These are phyloP conservation scores for Bombycilla garrulus DNA, from an alignment of 2,113 vertebrate genomes.

Conservation along the genomic window DNA sequence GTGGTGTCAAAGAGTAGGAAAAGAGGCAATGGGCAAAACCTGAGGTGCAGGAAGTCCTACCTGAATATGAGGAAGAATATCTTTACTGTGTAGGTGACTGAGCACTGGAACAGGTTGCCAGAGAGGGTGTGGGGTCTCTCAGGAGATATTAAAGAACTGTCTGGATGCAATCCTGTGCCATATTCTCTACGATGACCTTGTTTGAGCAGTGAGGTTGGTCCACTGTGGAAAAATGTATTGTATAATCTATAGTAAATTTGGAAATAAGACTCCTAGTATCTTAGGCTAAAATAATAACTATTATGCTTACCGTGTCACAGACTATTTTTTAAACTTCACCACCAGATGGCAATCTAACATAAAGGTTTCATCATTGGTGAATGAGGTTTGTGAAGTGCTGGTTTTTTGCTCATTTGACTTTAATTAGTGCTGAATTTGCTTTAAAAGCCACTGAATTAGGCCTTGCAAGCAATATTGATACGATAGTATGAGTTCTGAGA, in stretches of 20 bases:
- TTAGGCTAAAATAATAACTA: neutral
- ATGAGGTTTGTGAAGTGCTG: neutral
- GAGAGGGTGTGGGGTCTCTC: neutral
- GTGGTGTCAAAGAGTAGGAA: neutral
- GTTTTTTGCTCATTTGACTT: neutral
- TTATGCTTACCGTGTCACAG: neutral
- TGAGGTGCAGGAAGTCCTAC: neutral
- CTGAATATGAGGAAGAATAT: neutral
- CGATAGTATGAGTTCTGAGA: neutral
- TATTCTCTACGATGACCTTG: neutral
- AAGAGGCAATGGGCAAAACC: neutral
- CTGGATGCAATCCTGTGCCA: neutral
- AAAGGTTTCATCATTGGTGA: neutral
- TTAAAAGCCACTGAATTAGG: neutral
- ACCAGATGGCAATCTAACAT: constrained; percentile 67
- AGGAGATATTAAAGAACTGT: neutral
- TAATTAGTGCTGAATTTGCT: neutral
- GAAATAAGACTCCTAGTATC: neutral
- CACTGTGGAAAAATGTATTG: neutral
- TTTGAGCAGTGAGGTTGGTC: neutral
- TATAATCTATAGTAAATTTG: neutral
- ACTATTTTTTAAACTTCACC: neutral
- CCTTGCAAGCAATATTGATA: neutral
- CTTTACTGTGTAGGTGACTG: neutral
- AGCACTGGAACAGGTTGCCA: neutral